Evolutionary conservation across 2,797 vertebrate species (phyloP).

Genomic region (Pogonophryne albipinna): DNA sequence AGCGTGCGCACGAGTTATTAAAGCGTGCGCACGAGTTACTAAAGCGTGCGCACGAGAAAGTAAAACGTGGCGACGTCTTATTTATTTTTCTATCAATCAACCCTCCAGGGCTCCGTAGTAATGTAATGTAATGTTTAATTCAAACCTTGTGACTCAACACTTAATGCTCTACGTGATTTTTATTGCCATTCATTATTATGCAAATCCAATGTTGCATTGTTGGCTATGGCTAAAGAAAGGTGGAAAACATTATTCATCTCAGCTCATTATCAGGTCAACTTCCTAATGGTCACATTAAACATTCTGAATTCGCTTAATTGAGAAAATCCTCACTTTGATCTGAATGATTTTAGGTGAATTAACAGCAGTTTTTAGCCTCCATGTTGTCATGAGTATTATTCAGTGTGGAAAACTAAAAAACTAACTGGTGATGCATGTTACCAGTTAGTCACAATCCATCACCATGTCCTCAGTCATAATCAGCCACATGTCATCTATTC

Average conservation of each 20-base stretch:
- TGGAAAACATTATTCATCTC: not conserved
- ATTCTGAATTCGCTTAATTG: not conserved
- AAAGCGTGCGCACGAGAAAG: too few relatives aligned
- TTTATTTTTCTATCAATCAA: too few relatives aligned
- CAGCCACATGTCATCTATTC: too few relatives aligned
- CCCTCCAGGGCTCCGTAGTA: too few relatives aligned
- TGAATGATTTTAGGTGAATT: not conserved
- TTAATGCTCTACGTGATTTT: not conserved
- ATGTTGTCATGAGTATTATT: constrained; percentile 4
- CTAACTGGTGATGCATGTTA: constrained; percentile 5
- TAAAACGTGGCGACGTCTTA: too few relatives aligned
- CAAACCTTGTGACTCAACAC: not conserved
- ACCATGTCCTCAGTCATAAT: constrained; percentile 44
- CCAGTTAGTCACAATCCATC: constrained; percentile 43
- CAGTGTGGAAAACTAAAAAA: constrained; percentile 4
- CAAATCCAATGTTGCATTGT: constrained; percentile 6
- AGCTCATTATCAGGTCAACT: not conserved
- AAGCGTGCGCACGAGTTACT: too few relatives aligned
- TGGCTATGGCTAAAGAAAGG: not conserved
- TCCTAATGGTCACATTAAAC: not conserved
- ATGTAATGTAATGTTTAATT: too few relatives aligned
- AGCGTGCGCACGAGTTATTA: too few relatives aligned
- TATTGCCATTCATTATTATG: constrained; percentile 3
- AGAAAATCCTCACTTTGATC: not conserved
- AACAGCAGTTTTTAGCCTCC: not conserved